A percentile compares a stretch with the other conserved stretches of the same genome.
phyloP scores from a whole-genome alignment of 1,140 invertebrate genomes.

The Medauroidea extradentata region DNA sequence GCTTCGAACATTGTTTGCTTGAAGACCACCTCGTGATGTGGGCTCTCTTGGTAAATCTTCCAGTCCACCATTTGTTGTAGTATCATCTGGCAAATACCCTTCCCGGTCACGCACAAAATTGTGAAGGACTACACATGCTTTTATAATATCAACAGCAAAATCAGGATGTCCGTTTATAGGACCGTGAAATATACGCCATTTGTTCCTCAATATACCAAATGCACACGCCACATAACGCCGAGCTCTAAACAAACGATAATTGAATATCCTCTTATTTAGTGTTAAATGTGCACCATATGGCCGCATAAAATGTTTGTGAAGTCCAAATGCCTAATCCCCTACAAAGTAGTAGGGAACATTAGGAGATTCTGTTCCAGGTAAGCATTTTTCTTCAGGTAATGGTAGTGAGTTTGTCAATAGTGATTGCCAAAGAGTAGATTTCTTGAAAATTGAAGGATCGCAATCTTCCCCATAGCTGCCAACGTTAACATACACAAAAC shows the following conservation, averaged over 20 bases:
- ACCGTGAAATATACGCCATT: constrained; percentile 38
- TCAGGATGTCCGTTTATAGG: constrained; percentile 31
- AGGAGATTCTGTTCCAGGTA: constrained; percentile 9
- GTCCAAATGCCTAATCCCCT: constrained; percentile 43
- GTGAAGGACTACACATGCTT: constrained; percentile 37
- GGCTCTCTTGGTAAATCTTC: constrained; percentile 20
- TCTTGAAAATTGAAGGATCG: constrained; percentile 26
- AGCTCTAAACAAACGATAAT: constrained; percentile 39
- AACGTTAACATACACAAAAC: constrained; percentile 31
- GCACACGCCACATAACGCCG: constrained; percentile 35
- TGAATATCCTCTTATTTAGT: constrained; percentile 34
- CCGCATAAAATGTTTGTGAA: constrained; percentile 41
- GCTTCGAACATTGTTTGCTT: constrained; percentile 19
- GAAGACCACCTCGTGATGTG: constrained; percentile 14
- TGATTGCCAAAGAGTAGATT: neutral
- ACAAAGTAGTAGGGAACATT: constrained; percentile 1
- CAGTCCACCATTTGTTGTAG: constrained; percentile 20
- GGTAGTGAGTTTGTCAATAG: neutral
- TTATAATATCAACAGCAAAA: constrained; percentile 32
- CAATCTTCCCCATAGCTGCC: constrained; percentile 25
- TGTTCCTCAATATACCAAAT: constrained; percentile 36
- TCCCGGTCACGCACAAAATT: constrained; percentile 38
- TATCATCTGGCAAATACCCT: constrained; percentile 35
- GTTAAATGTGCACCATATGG: constrained; percentile 38
- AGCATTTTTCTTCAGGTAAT: neutral